Base-by-base conservation (phyloP, 1,140 invertebrate genomes). In the Drosophila albomicans region DNA sequence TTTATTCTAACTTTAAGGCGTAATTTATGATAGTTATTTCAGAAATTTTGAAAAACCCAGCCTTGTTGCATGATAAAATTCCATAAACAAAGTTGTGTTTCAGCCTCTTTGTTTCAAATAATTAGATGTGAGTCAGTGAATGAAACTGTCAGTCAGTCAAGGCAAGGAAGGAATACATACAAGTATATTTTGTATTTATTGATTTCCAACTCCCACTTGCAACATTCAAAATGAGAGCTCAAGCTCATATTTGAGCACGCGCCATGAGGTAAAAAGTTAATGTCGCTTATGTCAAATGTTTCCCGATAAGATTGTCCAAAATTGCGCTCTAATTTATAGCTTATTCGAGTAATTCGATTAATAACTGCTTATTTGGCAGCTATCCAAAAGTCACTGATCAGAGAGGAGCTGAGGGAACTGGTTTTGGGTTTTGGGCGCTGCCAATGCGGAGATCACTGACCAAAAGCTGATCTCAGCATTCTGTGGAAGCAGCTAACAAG, bases 401-500 rank as follows among this genome's bases (percentile, higher is more conserved):
- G 35, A 38, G 30, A 32, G 30, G 30, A 32, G 30, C 1, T 32
- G 30, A 32, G 30, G 5, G 5, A 38, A 51, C 54, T 30, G 58
- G 46, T 62, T 61, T 20, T 13, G 8, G 35, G 7, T 1, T n/a
- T n/a, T 13, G 8, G 35, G 7, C 0, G n/a, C 3, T 25, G n/a
- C 2, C 30, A 15, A 11, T 13, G 13, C 13, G 52, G 30, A n/a
- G 68, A 49, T 28, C 68, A 41, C 11, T 71, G 68, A 30, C 38
- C 67, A 46, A 38, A 10, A 46, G 41, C 30, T 41, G 20, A 49
- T 25, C 32, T 43, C n/a, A 41, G 11, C 25, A 48, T 48, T 52
- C 1, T 5, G 51, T 57, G 6, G 16, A 46, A 54, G 41, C 58
- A 69, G 64, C 59, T 65, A 78, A 67, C 32, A 49, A 43, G 77